A percentile compares a stretch with the other conserved stretches of the same genome.
Conservation (phyloP, 2,797 vertebrate species). For the Neosilurus mollespiculum region DNA sequence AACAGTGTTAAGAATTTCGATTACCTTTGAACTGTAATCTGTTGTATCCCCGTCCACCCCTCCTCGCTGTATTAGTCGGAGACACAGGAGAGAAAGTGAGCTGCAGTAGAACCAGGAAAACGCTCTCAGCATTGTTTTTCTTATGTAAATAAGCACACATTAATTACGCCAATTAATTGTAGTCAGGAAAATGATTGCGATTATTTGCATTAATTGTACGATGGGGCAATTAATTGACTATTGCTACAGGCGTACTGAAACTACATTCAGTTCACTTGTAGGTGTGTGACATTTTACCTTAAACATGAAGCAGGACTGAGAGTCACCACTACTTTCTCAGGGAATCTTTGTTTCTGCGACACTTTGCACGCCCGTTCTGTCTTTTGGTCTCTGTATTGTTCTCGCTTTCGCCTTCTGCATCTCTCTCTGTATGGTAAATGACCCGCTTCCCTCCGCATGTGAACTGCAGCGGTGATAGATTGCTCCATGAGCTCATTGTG, state of each 20-base stretch:
- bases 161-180: too few relatives aligned
- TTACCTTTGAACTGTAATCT: too few relatives aligned
- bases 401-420: neutral
- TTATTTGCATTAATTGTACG: too few relatives aligned
- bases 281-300: constrained; percentile 38
- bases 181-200: too few relatives aligned
- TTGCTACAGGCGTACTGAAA: neutral
- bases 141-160: too few relatives aligned
- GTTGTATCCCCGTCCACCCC: too few relatives aligned
- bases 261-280: constrained; percentile 8
- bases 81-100: too few relatives aligned
- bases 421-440: constrained; percentile 38
- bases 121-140: too few relatives aligned
- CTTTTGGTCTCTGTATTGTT: constrained; percentile 6
- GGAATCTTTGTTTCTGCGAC: constrained; percentile 24
- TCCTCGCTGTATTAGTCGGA: too few relatives aligned
- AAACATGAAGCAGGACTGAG: constrained; percentile 31
- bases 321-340: constrained; percentile 20
- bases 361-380: neutral
- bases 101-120: too few relatives aligned
- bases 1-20: too few relatives aligned
- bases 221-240: too few relatives aligned
- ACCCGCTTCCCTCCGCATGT: constrained; percentile 38
- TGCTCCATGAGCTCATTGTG: constrained; percentile 43
- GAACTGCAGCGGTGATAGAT: constrained; percentile 49